These are phyloP conservation scores for Rhopalosiphum padi DNA, from an alignment of 1,140 invertebrate species.

Conservation along the genomic window DNA sequence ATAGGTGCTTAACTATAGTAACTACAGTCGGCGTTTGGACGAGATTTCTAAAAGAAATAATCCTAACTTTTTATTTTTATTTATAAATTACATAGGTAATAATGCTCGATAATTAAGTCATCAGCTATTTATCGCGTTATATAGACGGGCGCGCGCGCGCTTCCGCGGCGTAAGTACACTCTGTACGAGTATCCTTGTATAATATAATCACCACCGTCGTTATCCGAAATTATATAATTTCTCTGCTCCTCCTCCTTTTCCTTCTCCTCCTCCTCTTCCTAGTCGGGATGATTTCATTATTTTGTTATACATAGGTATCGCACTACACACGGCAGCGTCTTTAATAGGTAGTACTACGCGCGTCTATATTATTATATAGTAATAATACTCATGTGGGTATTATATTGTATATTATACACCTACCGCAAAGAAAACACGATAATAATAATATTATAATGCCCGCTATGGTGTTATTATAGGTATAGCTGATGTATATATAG, in stretches of 20 bases:
- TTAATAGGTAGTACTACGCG: not conserved
- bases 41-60: not conserved
- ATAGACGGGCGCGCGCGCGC: too few species aligned
- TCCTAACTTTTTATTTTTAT: not conserved
- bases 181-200: not conserved
- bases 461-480: too few species aligned
- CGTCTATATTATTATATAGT: not conserved
- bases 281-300: not conserved
- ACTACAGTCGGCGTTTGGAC: not conserved
- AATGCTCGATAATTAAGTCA: not conserved
- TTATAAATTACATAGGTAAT: not conserved
- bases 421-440: too few species aligned
- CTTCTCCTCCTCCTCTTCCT: not conserved
- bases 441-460: too few species aligned
- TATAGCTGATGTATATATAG: too few species aligned
- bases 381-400: too few species aligned
- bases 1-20: not conserved
- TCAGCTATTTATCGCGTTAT: not conserved
- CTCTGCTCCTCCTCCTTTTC: not conserved
- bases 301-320: not conserved
- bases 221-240: not conserved
- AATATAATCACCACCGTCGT: not conserved
- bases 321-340: not conserved
- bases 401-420: too few species aligned
- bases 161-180: not conserved